phyloP scores from a whole-genome alignment of 2,113 vertebrate species.

The Lanius ludovicianus region DNA sequence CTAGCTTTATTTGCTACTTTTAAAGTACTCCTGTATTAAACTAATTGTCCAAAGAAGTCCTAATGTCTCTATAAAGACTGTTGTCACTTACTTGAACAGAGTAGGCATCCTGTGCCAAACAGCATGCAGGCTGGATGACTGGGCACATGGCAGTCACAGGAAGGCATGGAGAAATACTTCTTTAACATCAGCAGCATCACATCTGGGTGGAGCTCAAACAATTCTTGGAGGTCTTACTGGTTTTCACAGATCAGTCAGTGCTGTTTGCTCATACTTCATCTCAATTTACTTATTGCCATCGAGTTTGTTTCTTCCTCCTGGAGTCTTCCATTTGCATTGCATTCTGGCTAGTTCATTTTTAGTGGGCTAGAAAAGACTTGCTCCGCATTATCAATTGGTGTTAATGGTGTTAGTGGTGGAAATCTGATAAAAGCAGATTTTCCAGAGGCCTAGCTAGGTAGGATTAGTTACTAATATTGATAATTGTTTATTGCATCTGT shows the following conservation, averaged over 20 bases:
- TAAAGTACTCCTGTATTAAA: background rate
- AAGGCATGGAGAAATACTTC: background rate
- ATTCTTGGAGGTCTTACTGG: background rate
- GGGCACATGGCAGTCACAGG: background rate
- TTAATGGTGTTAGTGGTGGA: background rate
- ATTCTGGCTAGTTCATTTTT: background rate
- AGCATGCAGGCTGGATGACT: background rate
- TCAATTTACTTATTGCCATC: background rate
- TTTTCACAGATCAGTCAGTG: background rate
- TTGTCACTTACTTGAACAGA: background rate
- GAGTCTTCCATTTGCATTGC: background rate
- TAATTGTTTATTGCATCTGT: background rate
- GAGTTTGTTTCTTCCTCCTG: background rate
- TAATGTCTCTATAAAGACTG: background rate
- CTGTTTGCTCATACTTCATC: background rate
- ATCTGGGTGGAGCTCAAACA: background rate
- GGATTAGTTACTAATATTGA: background rate
- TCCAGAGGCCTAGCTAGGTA: background rate
- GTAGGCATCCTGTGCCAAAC: background rate
- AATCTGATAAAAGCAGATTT: constrained; percentile 8
- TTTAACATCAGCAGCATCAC: background rate
- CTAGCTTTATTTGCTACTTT: background rate
- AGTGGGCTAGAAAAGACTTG: background rate
- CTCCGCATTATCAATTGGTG: background rate
- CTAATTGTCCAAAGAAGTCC: background rate